These are phyloP conservation scores for Eudyptes chrysolophus DNA, from an alignment of 2,113 vertebrate genomes.

Conservation along the genomic window DNA sequence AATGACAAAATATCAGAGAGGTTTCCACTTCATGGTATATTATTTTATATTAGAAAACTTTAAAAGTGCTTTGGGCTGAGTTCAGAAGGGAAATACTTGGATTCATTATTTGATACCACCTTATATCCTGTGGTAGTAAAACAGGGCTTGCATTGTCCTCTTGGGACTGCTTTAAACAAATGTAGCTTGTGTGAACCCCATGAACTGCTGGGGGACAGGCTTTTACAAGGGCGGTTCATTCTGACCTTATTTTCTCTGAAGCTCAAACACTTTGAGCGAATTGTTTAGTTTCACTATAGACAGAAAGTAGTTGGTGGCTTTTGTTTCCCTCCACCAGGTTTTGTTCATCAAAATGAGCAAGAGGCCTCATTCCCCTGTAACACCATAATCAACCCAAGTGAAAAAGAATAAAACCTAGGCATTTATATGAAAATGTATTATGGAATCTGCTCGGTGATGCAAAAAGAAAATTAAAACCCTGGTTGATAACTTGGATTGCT, in stretches of 20 bases:
- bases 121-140: slow-evolving; percentile 8
- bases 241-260: background rate
- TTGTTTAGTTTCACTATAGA: background rate
- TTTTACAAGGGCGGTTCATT: background rate
- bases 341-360: background rate
- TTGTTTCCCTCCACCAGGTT: background rate
- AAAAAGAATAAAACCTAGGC: background rate
- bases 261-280: background rate
- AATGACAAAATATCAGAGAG: slow-evolving; percentile 57
- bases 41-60: slow-evolving; percentile 59
- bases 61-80: slow-evolving; percentile 32
- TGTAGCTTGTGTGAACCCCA: background rate
- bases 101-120: slow-evolving; percentile 33
- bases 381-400: background rate
- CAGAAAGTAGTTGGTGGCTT: background rate
- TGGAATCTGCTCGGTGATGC: background rate
- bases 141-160: slow-evolving; percentile 18
- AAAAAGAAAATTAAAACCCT: slow-evolving; percentile 20
- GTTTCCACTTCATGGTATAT: slow-evolving; percentile 61
- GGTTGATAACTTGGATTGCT: background rate
- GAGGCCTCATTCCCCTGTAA: background rate
- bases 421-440: background rate
- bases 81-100: slow-evolving; percentile 35
- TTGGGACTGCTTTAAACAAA: background rate
- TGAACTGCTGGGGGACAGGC: background rate